These are phyloP conservation scores for Canis aureus DNA, from an alignment of 2,113 vertebrate genomes.

Conservation along the genomic window DNA sequence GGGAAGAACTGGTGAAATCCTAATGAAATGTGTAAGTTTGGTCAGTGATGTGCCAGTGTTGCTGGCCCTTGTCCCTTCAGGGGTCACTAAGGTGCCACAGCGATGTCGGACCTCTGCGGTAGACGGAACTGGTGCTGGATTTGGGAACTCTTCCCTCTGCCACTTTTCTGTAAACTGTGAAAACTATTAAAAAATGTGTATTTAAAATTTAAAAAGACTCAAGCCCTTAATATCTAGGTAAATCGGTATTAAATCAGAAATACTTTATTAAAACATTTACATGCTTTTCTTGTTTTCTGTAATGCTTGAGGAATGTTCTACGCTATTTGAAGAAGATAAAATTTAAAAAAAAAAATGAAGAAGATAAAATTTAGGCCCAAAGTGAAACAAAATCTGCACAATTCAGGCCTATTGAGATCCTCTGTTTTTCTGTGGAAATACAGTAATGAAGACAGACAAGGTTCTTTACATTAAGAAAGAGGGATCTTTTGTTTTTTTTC, in stretches of 20 bases:
- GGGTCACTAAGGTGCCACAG: too few relatives aligned
- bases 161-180: not conserved
- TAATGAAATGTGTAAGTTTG: not conserved
- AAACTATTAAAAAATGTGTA: not conserved
- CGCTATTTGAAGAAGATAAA: not conserved
- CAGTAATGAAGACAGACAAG: not conserved
- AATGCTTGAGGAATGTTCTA: not conserved
- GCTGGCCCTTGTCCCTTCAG: not conserved
- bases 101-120: not conserved
- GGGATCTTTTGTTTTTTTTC: not conserved
- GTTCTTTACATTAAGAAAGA: not conserved
- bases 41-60: not conserved
- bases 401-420: not conserved
- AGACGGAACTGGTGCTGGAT: not conserved
- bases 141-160: not conserved
- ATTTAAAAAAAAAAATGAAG: not conserved
- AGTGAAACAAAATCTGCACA: not conserved
- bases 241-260: slow-evolving; percentile 9
- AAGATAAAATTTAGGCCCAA: not conserved
- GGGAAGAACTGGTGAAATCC: not conserved
- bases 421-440: slow-evolving; percentile 19
- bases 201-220: not conserved
- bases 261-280: not conserved
- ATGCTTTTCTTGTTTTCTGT: not conserved
- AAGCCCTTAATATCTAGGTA: not conserved